phyloP scores from a whole-genome alignment of 92 coral and sea anemone species.

The Scolanthus callimorphus region DNA sequence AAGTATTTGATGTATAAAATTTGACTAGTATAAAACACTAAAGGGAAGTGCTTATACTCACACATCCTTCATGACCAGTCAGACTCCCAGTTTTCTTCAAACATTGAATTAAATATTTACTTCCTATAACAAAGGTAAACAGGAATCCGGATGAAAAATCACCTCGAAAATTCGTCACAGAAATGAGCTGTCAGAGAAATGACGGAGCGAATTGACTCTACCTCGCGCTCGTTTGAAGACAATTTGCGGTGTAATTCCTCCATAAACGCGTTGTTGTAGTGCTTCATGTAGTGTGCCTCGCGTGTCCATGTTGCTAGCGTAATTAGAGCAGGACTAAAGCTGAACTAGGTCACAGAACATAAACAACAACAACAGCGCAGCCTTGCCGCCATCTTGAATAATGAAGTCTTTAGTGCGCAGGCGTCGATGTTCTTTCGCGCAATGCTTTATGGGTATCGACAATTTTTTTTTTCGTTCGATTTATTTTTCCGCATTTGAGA shows the following conservation, averaged over 20 bases:
- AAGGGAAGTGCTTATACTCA: too few relatives aligned
- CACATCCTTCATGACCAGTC: conserved; percentile 96
- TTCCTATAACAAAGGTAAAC: conserved; percentile 36
- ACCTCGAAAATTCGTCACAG: too few relatives aligned
- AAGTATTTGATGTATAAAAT: too few relatives aligned
- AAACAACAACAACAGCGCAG: conserved; percentile 36
- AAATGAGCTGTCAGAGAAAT: too few relatives aligned
- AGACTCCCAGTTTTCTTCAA: conserved; percentile 69
- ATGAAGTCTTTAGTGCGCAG: too few relatives aligned
- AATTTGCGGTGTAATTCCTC: conserved; percentile 45
- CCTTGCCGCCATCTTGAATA: conserved; percentile 50
- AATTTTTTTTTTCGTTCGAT: too few relatives aligned
- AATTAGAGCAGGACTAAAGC: too few relatives aligned
- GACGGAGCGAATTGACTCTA: conserved; percentile 7
- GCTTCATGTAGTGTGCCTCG: conserved; percentile 46
- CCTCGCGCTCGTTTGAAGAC: conserved; percentile 69
- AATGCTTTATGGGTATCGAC: too few relatives aligned
- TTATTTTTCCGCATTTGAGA: too few relatives aligned
- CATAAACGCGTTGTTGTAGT: conserved; percentile 72
- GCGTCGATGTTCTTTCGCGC: too few relatives aligned
- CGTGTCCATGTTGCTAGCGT: conserved; percentile 56
- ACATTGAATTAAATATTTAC: conserved; percentile 77
- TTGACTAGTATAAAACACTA: too few relatives aligned
- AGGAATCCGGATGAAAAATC: too few relatives aligned
- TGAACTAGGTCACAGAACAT: conserved; percentile 14